Base-by-base conservation (phyloP, 2,113 vertebrate species). In the Apaloderma vittatum region DNA sequence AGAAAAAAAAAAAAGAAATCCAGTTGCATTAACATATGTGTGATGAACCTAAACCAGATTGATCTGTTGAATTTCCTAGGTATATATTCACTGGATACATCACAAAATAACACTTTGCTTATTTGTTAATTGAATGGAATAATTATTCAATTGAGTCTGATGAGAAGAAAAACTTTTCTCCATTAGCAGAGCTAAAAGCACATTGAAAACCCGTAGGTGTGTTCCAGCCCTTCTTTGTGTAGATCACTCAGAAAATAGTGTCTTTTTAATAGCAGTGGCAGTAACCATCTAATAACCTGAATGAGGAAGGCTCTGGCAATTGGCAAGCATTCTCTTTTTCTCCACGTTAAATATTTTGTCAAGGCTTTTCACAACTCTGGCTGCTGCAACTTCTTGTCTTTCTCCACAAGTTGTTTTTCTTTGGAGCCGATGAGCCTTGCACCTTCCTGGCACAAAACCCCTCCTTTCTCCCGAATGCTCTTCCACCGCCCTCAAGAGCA, bases 41-140 rank as follows among this genome's bases (percentile, higher is more conserved):
- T 51, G 83, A 70, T 71, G 32, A 86, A 58, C 43, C 12, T 51
- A 29, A 74, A 67, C 76, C 4, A 45, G 72, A 74, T 86, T 86
- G 59, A 77, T 51, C 72, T 58, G 0, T 46, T 51, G 40, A 45
- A 52, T 61, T 87, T 92, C 54, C 51, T 18, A 36, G 3, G 4
- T 34, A 29, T 27, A 2, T 71, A 15, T 68, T 88, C 80, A 89
- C 59, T 61, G 59, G 65, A 30, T 95, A 13, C 29, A 34, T 52
- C 79, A 80, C 66, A 68, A 93, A 90, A 48, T 26, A 79, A n/a
- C n/a, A 46, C 63, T 74, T 95, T 67, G 91, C 29, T 91, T 88
- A 93, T 73, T 73, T 76, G 54, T 46, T 95, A 95, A 95, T 94
- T 89, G 61, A 91, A 80, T 77, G 84, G 83, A 96, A 61, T 78